Percentiles rank a stretch among this genome's conserved stretches.
Conservation (phyloP, 1,140 invertebrate genomes). For the Lordiphosa mommai region DNA sequence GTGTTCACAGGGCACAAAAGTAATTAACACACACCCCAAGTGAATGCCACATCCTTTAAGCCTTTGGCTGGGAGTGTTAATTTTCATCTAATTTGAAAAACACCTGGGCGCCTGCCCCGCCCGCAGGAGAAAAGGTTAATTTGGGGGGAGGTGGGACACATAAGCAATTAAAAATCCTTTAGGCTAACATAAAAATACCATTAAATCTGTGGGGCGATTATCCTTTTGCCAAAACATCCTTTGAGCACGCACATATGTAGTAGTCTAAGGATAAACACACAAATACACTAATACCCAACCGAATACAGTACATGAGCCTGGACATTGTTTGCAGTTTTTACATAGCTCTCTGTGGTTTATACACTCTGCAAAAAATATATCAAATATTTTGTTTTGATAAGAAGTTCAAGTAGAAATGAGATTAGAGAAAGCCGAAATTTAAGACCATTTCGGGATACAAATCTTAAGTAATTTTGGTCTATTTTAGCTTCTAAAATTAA, state of each 20-base stretch:
- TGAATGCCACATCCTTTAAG: conserved; percentile 45
- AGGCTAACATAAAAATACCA: conserved; percentile 67
- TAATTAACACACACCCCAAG: conserved; percentile 48
- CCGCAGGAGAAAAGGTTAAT: conserved; percentile 8
- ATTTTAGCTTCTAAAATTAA: too few relatives aligned
- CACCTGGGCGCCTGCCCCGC: conserved; percentile 32
- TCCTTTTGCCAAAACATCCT: conserved; percentile 48
- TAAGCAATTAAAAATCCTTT: conserved; percentile 73
- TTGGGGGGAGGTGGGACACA: neutral
- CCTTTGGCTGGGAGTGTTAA: conserved; percentile 35
- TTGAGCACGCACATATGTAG: conserved; percentile 40
- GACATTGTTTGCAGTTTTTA: conserved; percentile 63
- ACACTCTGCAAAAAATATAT: neutral
- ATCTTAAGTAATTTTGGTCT: too few relatives aligned
- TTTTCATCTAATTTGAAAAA: conserved; percentile 58
- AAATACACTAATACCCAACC: neutral
- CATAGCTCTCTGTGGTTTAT: conserved; percentile 43
- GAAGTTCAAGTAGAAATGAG: too few relatives aligned
- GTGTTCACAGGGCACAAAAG: conserved; percentile 37
- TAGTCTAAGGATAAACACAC: conserved; percentile 49
- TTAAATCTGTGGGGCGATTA: conserved; percentile 64
- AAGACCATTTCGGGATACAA: too few relatives aligned
- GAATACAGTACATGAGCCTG: conserved; percentile 24
- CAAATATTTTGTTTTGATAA: too few relatives aligned
- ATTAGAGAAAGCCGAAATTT: too few relatives aligned